These are phyloP conservation scores for Podabrus alpinus DNA, from an alignment of 2,888 invertebrate genomes.

Conservation along the genomic window DNA sequence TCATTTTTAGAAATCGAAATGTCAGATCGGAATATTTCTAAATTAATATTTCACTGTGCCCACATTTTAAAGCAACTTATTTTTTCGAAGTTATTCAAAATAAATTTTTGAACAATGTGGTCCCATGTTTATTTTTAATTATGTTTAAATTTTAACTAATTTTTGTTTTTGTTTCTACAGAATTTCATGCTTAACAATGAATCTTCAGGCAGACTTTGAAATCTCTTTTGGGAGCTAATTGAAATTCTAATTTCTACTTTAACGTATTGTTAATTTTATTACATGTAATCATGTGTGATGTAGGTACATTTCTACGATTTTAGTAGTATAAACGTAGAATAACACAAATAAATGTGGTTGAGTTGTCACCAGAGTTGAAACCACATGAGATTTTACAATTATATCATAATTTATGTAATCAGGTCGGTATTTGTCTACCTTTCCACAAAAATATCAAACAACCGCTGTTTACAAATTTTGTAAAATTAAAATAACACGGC, in stretches of 20 bases:
- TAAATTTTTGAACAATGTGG: no score
- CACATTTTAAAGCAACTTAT: neutral
- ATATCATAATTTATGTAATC: neutral
- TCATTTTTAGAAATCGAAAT: neutral
- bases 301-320: neutral
- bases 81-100: neutral
- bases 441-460: neutral
- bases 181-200: no score
- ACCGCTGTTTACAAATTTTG: neutral
- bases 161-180: no score
- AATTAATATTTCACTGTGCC: neutral
- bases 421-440: neutral
- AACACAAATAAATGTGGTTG: neutral
- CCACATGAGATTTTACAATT: neutral
- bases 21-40: neutral
- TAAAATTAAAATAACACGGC: neutral
- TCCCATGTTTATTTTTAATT: no score
- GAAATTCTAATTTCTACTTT: neutral
- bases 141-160: no score
- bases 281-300: neutral
- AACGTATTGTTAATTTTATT: no score
- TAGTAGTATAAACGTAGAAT: neutral
- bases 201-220: no score
- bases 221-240: no score
- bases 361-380: neutral